Evolutionary conservation across 1,140 invertebrate genomes (phyloP).

Genomic region (Drosophila sp.): DNA sequence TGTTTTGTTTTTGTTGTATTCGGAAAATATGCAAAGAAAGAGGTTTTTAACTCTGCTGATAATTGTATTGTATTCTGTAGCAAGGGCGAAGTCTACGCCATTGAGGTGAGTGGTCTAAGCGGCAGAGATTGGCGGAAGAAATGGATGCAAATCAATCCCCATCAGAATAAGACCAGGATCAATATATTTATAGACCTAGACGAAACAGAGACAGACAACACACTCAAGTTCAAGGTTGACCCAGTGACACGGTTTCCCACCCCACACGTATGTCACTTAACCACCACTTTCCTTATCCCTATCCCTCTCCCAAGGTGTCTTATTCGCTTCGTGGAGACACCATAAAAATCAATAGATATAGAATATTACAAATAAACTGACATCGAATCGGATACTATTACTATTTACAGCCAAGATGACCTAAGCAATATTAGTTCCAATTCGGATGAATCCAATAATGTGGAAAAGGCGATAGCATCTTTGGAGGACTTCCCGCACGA

Average conservation of each 20-base stretch:
- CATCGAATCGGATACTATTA: constrained; percentile 4
- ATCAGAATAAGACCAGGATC: not conserved
- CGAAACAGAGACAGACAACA: not conserved
- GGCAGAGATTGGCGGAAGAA: not conserved
- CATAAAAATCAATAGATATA: constrained; percentile 27
- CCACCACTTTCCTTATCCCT: not conserved
- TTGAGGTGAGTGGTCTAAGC: constrained; percentile 29
- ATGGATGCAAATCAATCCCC: not conserved
- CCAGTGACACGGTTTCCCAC: constrained; percentile 12
- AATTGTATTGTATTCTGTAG: constrained; percentile 33
- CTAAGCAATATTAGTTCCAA: constrained; percentile 18
- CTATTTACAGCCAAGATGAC: constrained; percentile 22
- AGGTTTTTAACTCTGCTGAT: constrained; percentile 26
- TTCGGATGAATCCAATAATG: constrained; percentile 40
- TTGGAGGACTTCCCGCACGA: constrained; percentile 46
- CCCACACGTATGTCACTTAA: constrained; percentile 5
- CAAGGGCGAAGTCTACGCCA: constrained; percentile 25
- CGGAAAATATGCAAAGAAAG: constrained; percentile 41
- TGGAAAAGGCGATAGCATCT: not conserved
- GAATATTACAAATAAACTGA: not conserved
- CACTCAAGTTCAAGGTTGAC: constrained; percentile 47
- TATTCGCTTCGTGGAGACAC: not conserved
- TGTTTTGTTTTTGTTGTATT: constrained; percentile 5
- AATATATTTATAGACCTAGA: not conserved
- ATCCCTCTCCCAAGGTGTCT: not conserved